Percentiles rank a stretch among this genome's conserved stretches.
phyloP scores from a whole-genome alignment of 1,140 invertebrate species.

The Tetranychus urticae region DNA sequence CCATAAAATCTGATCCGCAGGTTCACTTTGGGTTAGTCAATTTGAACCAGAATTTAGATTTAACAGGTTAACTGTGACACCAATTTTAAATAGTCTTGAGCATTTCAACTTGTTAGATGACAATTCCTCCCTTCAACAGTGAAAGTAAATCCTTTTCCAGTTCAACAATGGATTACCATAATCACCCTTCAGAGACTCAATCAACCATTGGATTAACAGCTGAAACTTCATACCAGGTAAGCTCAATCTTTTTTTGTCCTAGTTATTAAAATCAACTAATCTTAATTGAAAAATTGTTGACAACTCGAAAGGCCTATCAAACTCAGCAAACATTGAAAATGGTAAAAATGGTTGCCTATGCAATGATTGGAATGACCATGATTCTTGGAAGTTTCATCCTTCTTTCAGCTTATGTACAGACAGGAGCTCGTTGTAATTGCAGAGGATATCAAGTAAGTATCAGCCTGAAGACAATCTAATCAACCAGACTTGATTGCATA shows the following conservation, averaged over 20 bases:
- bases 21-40: no score
- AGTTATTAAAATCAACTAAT: no score
- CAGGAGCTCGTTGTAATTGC: not conserved
- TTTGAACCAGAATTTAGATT: no score
- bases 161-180: not conserved
- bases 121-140: no score
- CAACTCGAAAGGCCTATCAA: not conserved
- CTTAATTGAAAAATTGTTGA: no score
- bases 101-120: no score
- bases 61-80: no score
- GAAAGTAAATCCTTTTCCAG: no score
- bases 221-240: not conserved
- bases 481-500: not conserved
- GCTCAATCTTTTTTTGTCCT: not conserved
- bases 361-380: constrained; percentile 3
- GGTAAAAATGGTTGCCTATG: constrained; percentile 4
- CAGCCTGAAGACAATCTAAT: no score
- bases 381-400: constrained; percentile 4
- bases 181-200: not conserved
- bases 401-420: constrained; percentile 4
- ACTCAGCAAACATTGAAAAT: not conserved
- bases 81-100: no score
- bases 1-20: no score
- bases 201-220: not conserved
- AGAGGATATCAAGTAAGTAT: not conserved